These are phyloP conservation scores for Eurystomus gularis DNA, from an alignment of 2,113 vertebrate genomes.

Conservation along the genomic window DNA sequence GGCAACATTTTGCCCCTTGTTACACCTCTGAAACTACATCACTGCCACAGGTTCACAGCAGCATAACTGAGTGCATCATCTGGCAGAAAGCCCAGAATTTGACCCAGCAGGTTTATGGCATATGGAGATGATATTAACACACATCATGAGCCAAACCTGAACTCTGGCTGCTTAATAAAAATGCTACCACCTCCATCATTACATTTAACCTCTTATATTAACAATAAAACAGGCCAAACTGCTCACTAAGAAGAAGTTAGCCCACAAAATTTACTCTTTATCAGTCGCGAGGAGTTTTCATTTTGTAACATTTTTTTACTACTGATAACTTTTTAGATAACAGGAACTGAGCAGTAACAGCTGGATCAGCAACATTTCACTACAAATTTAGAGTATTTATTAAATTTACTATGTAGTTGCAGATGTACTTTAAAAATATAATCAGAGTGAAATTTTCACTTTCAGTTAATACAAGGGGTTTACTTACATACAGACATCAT, in stretches of 20 bases:
- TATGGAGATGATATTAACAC: conserved; percentile 48
- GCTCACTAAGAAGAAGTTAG: not conserved
- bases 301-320: not conserved
- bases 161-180: conserved; percentile 33
- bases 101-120: not conserved
- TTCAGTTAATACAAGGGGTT: not conserved
- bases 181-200: not conserved
- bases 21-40: not conserved
- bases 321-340: not conserved
- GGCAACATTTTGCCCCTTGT: not conserved
- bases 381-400: not conserved
- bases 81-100: conserved; percentile 53
- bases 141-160: not conserved
- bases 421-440: not conserved
- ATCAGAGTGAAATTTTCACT: not conserved
- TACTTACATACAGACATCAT: not conserved
- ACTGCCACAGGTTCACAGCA: not conserved
- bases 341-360: not conserved
- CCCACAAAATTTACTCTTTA: not conserved
- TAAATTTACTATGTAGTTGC: not conserved
- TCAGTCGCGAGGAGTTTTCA: not conserved
- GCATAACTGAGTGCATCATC: not conserved
- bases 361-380: not conserved
- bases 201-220: not conserved
- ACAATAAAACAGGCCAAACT: not conserved